A percentile compares a stretch with the other conserved stretches of the same genome.
phyloP scores from a whole-genome alignment of 92 coral and sea anemone genomes.

The Heteractis magnifica region DNA sequence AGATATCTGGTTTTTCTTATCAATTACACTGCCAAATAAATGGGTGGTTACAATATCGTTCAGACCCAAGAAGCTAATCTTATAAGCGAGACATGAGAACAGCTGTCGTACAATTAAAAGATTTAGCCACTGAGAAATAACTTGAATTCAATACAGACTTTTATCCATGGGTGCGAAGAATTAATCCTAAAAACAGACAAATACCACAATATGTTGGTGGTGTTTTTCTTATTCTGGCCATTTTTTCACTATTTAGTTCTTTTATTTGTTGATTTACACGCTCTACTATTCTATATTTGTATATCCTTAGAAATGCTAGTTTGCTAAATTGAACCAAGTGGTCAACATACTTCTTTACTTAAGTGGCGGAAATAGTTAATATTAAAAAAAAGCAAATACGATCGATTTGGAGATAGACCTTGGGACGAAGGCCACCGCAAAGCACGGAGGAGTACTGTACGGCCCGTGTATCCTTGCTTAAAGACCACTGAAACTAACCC shows the following conservation, averaged over 20 bases:
- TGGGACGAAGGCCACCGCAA: neutral
- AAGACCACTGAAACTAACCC: neutral
- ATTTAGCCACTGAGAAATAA: no score
- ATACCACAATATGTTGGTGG: neutral
- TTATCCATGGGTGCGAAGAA: no score
- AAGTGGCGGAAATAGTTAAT: conserved; percentile 1
- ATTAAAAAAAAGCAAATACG: neutral
- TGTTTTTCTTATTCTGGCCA: neutral
- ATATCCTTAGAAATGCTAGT: neutral
- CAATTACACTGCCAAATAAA: no score
- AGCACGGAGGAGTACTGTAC: neutral
- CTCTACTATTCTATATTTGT: neutral
- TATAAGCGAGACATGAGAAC: no score
- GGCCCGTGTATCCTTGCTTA: neutral
- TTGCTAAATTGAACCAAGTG: neutral
- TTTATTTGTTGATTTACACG: neutral
- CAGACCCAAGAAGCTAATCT: no score
- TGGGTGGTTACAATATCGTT: no score
- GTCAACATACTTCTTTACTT: neutral
- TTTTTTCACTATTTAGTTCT: neutral
- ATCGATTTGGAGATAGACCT: neutral
- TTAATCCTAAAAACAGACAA: no score
- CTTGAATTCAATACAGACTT: no score
- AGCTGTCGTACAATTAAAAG: no score
- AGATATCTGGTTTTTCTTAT: no score